Evolutionary conservation across 2,113 vertebrate species (phyloP).

Genomic region (Chelonoidis abingdonii): DNA sequence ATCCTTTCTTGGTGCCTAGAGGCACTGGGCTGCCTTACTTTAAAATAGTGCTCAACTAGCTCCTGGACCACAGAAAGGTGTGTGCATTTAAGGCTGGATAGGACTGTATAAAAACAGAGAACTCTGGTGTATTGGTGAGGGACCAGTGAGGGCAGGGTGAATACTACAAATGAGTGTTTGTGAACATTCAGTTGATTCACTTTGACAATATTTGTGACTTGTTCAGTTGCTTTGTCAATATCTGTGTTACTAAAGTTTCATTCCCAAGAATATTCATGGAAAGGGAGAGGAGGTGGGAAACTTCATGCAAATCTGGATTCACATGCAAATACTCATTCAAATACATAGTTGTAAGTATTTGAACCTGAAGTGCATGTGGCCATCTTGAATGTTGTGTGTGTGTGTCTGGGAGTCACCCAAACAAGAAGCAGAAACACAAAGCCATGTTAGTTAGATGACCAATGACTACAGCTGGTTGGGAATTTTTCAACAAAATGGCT

Average conservation of each 20-base stretch:
- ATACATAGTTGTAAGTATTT: background rate
- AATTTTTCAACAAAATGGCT: too few species aligned
- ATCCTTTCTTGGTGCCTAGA: background rate
- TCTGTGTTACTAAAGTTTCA: background rate
- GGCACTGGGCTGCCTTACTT: background rate
- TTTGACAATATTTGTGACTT: background rate
- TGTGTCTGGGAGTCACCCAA: background rate
- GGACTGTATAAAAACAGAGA: background rate
- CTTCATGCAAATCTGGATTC: background rate
- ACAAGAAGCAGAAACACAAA: background rate
- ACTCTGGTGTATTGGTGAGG: background rate
- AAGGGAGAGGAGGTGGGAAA: background rate
- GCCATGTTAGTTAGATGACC: too few species aligned
- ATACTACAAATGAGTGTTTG: background rate
- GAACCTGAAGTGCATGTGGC: background rate
- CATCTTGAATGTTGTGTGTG: background rate
- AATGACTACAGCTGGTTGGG: too few species aligned
- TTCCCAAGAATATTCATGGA: background rate
- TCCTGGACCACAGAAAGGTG: background rate
- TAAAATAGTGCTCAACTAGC: background rate
- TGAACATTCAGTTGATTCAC: background rate
- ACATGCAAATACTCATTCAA: background rate
- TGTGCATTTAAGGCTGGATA: conserved; percentile 5
- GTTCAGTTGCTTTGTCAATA: background rate
- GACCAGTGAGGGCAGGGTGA: background rate